These are phyloP conservation scores for Ennomos erosarius DNA, from an alignment of 2,888 invertebrate species.

Conservation along the genomic window DNA sequence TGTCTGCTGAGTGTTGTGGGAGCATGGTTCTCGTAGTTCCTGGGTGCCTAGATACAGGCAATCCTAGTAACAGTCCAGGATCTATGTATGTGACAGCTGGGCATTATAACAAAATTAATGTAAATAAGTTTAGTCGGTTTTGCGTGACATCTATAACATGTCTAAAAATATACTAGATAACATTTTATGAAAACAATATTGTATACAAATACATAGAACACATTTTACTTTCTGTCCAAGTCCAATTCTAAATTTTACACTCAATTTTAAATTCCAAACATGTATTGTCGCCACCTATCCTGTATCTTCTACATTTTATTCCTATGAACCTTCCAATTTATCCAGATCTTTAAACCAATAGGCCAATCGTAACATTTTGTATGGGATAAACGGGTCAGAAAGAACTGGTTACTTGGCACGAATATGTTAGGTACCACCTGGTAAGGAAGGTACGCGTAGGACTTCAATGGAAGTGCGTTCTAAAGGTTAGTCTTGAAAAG, in stretches of 20 bases:
- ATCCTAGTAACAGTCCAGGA: no score
- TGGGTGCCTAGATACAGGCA: no score
- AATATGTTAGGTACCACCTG: conserved; percentile 40
- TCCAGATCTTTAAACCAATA: conserved; percentile 36
- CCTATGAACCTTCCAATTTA: conserved; percentile 51
- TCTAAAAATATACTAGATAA: no score
- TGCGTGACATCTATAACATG: no score
- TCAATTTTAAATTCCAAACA: conserved; percentile 77
- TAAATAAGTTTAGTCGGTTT: no score
- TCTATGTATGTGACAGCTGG: no score
- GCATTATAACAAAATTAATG: no score
- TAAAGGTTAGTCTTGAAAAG: conserved; percentile 55
- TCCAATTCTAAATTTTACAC: conserved; percentile 68
- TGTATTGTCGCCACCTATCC: conserved; percentile 76
- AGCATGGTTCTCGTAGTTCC: no score
- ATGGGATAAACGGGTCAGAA: conserved; percentile 37
- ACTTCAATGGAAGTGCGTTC: conserved; percentile 40
- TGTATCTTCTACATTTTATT: conserved; percentile 73
- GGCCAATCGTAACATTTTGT: conserved; percentile 4
- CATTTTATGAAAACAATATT: no score
- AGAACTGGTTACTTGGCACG: conserved; percentile 31
- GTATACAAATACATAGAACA: conserved; percentile 11
- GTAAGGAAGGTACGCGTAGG: conserved; percentile 57
- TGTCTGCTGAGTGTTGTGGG: no score
- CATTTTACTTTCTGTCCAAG: conserved; percentile 23